Percentiles rank a stretch among this genome's conserved stretches.
Evolutionary conservation across 23 tunicate species (phyloP).

Genomic region (Phallusia fumigata): DNA sequence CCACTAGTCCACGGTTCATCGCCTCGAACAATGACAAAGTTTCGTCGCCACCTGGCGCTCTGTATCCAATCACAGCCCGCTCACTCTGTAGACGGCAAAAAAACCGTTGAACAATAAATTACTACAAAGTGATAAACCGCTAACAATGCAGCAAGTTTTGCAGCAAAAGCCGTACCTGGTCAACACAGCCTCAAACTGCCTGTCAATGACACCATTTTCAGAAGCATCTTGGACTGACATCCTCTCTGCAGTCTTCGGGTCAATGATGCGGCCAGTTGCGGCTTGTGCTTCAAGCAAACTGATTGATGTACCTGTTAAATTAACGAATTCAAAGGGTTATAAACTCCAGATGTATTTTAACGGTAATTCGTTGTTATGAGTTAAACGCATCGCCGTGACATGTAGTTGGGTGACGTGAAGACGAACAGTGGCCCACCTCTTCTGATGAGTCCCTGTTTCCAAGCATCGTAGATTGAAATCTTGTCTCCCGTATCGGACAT

Average conservation of each 20-base stretch:
- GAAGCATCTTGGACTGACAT: conserved; percentile 93
- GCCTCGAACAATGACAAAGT: conserved; percentile 63
- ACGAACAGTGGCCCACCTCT: conserved; percentile 35
- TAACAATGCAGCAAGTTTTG: background rate
- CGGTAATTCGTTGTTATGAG: too few species aligned
- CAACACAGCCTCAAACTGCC: conserved; percentile 94
- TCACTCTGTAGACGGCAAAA: too few species aligned
- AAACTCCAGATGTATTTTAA: too few species aligned
- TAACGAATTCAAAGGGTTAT: too few species aligned
- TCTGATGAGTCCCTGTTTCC: conserved; percentile 73
- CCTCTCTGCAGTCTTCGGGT: conserved; percentile 76
- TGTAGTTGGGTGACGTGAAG: background rate
- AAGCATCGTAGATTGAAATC: conserved; percentile 85
- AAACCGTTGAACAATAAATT: too few species aligned
- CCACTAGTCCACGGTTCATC: conserved; percentile 58
- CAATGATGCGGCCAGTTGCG: conserved; percentile 94
- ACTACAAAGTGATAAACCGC: too few species aligned
- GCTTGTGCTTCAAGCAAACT: conserved; percentile 99
- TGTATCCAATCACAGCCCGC: conserved; percentile 31
- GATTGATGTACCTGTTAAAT: conserved; percentile 70
- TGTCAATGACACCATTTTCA: conserved; percentile 70
- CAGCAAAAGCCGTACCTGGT: conserved; percentile 78
- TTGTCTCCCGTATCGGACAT: conserved; percentile 89
- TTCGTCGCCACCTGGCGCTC: conserved; percentile 1
- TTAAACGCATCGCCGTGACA: too few species aligned